Conservation (phyloP, 2,113 vertebrate genomes). For the Carollia perspicillata region DNA sequence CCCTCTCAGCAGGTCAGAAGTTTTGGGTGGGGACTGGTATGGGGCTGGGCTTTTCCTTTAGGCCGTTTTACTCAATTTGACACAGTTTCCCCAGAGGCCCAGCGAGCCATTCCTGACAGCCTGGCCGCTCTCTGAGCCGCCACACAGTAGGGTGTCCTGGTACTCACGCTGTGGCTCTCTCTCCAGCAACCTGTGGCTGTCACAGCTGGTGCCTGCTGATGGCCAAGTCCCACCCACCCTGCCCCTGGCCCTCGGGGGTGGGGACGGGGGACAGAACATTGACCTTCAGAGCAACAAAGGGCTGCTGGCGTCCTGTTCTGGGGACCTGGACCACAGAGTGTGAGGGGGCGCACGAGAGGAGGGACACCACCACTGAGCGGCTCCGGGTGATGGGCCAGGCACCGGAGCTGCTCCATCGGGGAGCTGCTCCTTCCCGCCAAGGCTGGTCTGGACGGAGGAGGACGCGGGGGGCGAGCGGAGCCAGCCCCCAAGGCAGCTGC, state of each 20-base stretch:
- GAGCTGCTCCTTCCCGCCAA: not conserved
- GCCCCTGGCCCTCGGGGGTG: not conserved
- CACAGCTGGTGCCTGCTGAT: accelerated
- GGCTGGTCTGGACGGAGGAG: not conserved
- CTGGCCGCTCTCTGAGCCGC: not conserved
- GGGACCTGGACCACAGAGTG: not conserved
- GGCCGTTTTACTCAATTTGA: not conserved
- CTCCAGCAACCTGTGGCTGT: not conserved
- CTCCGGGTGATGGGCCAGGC: not conserved
- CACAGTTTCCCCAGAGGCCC: not conserved
- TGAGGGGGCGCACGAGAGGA: not conserved
- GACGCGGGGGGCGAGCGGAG: accelerated
- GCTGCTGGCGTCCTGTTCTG: not conserved
- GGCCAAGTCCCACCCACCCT: not conserved
- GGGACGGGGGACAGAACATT: not conserved
- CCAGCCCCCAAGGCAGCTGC: accelerated
- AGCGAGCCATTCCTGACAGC: not conserved
- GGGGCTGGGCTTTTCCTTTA: not conserved
- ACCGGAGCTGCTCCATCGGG: not conserved
- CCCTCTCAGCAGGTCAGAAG: not conserved
- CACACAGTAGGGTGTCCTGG: not conserved
- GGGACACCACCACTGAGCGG: accelerated
- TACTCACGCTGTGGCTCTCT: not conserved
- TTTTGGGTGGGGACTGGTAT: not conserved
- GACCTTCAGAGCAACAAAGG: not conserved